A percentile compares a stretch with the other conserved stretches of the same genome.
phyloP scores from a whole-genome alignment of 2,113 vertebrate species.

The Bungarus multicinctus region DNA sequence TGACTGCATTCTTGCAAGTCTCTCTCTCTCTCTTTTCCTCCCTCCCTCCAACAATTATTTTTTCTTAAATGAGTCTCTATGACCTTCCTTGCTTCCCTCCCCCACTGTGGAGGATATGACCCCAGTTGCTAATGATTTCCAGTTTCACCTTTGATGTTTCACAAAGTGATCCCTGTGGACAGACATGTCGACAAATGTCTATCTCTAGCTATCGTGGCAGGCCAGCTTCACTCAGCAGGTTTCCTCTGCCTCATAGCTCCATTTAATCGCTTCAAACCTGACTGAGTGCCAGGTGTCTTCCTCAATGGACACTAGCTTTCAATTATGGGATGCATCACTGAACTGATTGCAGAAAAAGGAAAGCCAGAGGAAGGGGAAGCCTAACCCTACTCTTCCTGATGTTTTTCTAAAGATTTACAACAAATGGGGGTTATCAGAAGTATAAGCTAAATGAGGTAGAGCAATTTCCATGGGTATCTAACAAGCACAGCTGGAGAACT shows the following conservation, averaged over 20 bases:
- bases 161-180: constrained; percentile 21
- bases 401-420: neutral
- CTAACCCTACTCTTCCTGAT: neutral
- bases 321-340: constrained; percentile 7
- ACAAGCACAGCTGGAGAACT: neutral
- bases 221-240: neutral
- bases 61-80: neutral
- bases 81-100: neutral
- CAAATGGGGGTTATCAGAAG: neutral
- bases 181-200: neutral
- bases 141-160: constrained; percentile 21
- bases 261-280: constrained; percentile 21
- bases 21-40: neutral
- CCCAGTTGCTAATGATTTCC: constrained; percentile 18
- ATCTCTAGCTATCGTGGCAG: neutral
- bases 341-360: neutral
- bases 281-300: constrained; percentile 13
- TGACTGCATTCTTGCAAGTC: neutral
- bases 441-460: neutral
- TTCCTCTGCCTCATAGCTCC: constrained; percentile 3
- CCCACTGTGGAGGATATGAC: constrained; percentile 5
- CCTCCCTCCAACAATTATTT: neutral
- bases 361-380: neutral
- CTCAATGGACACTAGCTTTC: constrained; percentile 10
- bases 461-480: neutral